phyloP scores from a whole-genome alignment of 53 echinoderm and acorn worm species.

The Zoroaster sp. region DNA sequence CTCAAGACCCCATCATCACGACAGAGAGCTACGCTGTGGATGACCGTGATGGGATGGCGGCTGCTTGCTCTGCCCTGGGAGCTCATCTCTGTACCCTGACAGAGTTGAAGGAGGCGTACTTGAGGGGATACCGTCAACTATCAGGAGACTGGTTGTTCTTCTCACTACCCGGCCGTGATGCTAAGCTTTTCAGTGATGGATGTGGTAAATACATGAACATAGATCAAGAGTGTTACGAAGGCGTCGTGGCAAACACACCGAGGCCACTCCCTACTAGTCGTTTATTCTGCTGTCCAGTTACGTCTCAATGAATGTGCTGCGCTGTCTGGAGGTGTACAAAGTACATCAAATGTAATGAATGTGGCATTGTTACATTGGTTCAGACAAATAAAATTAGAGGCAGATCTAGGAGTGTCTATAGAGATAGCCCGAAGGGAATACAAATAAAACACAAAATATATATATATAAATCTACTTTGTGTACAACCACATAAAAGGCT shows the following conservation, averaged over 20 bases:
- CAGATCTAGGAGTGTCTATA: too few relatives aligned
- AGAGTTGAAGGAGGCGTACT: not conserved
- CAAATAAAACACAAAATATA: too few relatives aligned
- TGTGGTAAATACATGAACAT: not conserved
- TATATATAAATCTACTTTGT: too few relatives aligned
- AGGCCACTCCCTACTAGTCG: not conserved
- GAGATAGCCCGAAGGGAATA: too few relatives aligned
- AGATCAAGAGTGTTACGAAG: not conserved
- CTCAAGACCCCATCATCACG: not conserved
- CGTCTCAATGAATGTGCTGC: too few relatives aligned
- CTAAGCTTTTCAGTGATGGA: not conserved
- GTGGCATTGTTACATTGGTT: too few relatives aligned
- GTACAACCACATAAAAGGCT: too few relatives aligned
- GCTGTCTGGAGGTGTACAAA: too few relatives aligned
- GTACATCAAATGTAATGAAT: too few relatives aligned
- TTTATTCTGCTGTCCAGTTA: not conserved
- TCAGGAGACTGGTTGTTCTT: not conserved
- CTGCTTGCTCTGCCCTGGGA: not conserved
- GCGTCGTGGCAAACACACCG: not conserved
- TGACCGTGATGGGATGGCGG: not conserved
- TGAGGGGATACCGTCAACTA: not conserved
- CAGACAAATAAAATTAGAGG: too few relatives aligned
- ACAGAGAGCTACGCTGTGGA: not conserved
- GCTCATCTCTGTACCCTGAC: slow-evolving; percentile 12
- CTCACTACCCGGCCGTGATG: not conserved